Evolutionary conservation across 2,797 vertebrate species (phyloP).

Genomic region (Tamandua tetradactyla): DNA sequence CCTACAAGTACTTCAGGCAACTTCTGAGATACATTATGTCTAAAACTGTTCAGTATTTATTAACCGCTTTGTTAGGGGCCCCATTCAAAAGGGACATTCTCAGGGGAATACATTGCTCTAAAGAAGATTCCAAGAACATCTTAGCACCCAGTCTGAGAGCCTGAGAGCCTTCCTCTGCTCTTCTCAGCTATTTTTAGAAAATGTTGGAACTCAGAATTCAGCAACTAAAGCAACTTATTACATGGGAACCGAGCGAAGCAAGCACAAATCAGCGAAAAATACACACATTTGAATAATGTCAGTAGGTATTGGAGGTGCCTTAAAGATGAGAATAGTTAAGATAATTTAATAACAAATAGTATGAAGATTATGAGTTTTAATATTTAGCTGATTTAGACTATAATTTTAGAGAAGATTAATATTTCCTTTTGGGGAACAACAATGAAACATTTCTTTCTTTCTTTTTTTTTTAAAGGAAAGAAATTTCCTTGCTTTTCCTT

Average conservation of each 20-base stretch:
- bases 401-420: constrained; percentile 18
- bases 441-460: neutral
- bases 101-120: neutral
- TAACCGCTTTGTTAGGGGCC: neutral
- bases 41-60: neutral
- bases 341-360: constrained; percentile 10
- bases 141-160: neutral
- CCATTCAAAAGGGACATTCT: neutral
- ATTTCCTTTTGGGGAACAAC: neutral
- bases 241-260: neutral
- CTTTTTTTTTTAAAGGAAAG: neutral
- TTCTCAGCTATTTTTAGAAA: constrained; percentile 51
- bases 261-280: constrained; percentile 3
- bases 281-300: neutral
- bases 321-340: neutral
- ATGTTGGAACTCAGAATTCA: constrained; percentile 30
- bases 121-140: constrained; percentile 10
- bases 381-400: neutral
- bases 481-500: constrained; percentile 36
- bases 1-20: neutral
- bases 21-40: neutral
- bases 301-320: neutral
- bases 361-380: neutral
- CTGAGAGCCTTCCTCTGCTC: constrained; percentile 29
- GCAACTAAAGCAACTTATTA: constrained; percentile 11